Evolutionary conservation across 1,140 invertebrate species (phyloP).

Genomic region (Episyrphus balteatus): DNA sequence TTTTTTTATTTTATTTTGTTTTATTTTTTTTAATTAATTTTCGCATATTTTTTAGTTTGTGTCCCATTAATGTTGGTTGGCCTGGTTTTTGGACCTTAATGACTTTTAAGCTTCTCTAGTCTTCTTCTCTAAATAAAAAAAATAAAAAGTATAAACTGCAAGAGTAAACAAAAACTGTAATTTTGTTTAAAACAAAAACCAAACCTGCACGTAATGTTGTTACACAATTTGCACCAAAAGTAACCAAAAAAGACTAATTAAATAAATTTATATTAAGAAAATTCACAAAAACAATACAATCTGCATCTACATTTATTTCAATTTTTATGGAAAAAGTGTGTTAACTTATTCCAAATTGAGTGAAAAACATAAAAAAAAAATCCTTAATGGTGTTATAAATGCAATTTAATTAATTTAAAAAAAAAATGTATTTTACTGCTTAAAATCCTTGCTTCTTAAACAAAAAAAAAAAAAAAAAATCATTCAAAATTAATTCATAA

Average conservation of each 20-base stretch:
- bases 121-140: background rate
- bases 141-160: background rate
- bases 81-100: background rate
- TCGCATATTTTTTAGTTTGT: background rate
- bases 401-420: background rate
- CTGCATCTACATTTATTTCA: too few species aligned
- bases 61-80: background rate
- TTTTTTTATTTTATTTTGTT: background rate
- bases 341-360: too few species aligned
- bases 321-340: too few species aligned
- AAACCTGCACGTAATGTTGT: too few species aligned
- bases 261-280: background rate
- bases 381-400: background rate
- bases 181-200: too few species aligned
- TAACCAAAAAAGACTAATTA: background rate
- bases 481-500: too few species aligned
- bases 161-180: background rate
- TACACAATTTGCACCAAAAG: background rate
- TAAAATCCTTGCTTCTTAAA: too few species aligned
- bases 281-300: background rate
- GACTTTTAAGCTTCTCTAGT: background rate
- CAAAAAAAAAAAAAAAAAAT: too few species aligned
- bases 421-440: background rate
- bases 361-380: background rate
- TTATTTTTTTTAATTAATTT: background rate